Evolutionary conservation across 1,140 invertebrate genomes (phyloP), one percentile per base, ranked within the genome.

Genomic region (Trachymyrmex septentrionalis): DNA sequence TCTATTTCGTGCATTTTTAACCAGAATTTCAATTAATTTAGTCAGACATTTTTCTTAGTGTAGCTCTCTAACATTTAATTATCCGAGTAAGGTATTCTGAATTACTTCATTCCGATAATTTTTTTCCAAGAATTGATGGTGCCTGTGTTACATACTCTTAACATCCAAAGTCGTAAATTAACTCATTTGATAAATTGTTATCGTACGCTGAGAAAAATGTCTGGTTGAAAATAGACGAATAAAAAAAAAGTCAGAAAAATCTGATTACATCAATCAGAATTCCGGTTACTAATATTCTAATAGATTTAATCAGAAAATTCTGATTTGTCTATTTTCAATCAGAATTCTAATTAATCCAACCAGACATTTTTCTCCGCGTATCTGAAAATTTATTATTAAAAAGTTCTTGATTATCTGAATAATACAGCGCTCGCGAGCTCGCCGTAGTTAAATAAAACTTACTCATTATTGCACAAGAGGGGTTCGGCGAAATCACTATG

Each of bases 371-470:
- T 44, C 9, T 10, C 9, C 78, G 84, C 55, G 5, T 80, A 84
- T 88, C 61, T 78, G 27, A 61, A 87, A 14, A 77, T 77, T 76
- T 38, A 48, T 44, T 14, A 14, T 2, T 16, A 59, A 61, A 34
- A 27, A 61, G 34, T 10, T 14, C 48, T 0, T 44, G 44, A 48
- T 64, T 64, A 77, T 48, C 57, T 77, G 21, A 77, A 77, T 30
- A 77, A 77, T 30, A 63, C 27, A n/a, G 9, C 44, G 16, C 14
- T 3, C 34, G 7, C 3, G 12, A 3, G 1, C 16, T 21, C 34
- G 53, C 6, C 21, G 34, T 30, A 9, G 38, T 63, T 24, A 64
- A 48, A 48, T 63, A 0, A 77, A 78, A 48, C 10, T 78, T 64
- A 14, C 76, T 66, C 4, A 19, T 78, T 30, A 10, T 30, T 64